Percentiles rank a stretch among this genome's conserved stretches.
Conservation (phyloP, 1,140 invertebrate genomes). For the Cherax quadricarinatus region DNA sequence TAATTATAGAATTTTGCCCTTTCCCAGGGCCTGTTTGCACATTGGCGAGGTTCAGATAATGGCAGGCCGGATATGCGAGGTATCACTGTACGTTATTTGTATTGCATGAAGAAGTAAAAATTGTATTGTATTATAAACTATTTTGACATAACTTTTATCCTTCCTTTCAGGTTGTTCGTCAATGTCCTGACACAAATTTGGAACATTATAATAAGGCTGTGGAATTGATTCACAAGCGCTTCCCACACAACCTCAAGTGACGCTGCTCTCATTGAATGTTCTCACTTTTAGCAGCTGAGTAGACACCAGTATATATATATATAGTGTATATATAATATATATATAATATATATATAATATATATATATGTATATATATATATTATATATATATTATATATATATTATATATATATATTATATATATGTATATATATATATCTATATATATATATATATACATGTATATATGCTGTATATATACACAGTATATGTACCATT, state of each 20-base stretch:
- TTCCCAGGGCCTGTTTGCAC: too few relatives aligned
- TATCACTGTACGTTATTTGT: too few relatives aligned
- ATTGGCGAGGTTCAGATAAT: too few relatives aligned
- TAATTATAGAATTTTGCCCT: too few relatives aligned
- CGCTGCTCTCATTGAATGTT: not conserved
- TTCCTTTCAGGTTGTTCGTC: conserved; percentile 26
- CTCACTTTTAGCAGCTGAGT: not conserved
- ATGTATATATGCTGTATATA: too few relatives aligned
- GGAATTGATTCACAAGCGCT: not conserved
- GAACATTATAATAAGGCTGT: not conserved
- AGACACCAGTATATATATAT: not conserved
- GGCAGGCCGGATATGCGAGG: too few relatives aligned
- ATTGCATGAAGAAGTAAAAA: too few relatives aligned
- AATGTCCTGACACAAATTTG: conserved; percentile 8
- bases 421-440: too few relatives aligned
- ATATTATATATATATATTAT: too few relatives aligned
- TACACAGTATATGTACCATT: too few relatives aligned
- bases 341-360: not conserved
- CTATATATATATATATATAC: too few relatives aligned
- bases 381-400: not conserved
- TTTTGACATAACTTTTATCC: not conserved
- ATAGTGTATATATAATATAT: not conserved
- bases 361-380: too few relatives aligned
- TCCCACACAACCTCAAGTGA: conserved; percentile 20
- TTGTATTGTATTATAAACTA: not conserved